These are phyloP conservation scores for Cartodere bifasciata DNA, from an alignment of 2,888 invertebrate species.

Conservation along the genomic window DNA sequence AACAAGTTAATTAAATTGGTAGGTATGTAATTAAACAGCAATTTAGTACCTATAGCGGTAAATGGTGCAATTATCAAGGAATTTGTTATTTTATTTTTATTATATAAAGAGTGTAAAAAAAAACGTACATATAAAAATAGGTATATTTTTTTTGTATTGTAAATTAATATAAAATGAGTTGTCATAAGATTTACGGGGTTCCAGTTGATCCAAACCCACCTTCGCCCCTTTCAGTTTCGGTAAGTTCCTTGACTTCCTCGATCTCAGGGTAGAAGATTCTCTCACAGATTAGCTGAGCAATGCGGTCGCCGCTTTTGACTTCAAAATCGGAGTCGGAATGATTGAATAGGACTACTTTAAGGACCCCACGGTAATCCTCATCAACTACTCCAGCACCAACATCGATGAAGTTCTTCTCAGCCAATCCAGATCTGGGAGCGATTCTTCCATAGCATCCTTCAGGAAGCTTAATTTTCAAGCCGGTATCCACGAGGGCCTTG, in stretches of 20 bases:
- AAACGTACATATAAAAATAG: too few relatives aligned
- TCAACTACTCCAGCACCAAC: slow-evolving; percentile 96
- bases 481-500: slow-evolving; percentile 79
- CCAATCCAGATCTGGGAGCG: slow-evolving; percentile 89
- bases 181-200: too few relatives aligned
- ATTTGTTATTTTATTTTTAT: too few relatives aligned
- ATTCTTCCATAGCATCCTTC: slow-evolving; percentile 87
- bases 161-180: too few relatives aligned
- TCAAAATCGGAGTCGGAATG: slow-evolving; percentile 71
- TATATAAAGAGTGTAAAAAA: too few relatives aligned
- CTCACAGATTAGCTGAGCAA: slow-evolving; percentile 96
- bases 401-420: slow-evolving; percentile 92
- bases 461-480: slow-evolving; percentile 84
- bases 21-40: too few relatives aligned
- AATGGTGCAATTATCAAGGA: too few relatives aligned
- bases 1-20: too few relatives aligned
- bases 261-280: slow-evolving; percentile 75
- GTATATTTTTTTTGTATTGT: too few relatives aligned
- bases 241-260: slow-evolving; percentile 58
- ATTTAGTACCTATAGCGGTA: too few relatives aligned
- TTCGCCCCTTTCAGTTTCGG: slow-evolving; percentile 70
- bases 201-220: slow-evolving; percentile 95
- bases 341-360: slow-evolving; percentile 93
- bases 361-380: slow-evolving; percentile 86
- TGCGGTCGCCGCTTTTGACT: slow-evolving; percentile 80